Evolutionary conservation across 2,113 vertebrate species (phyloP).

Genomic region (Heterochromis multidens): DNA sequence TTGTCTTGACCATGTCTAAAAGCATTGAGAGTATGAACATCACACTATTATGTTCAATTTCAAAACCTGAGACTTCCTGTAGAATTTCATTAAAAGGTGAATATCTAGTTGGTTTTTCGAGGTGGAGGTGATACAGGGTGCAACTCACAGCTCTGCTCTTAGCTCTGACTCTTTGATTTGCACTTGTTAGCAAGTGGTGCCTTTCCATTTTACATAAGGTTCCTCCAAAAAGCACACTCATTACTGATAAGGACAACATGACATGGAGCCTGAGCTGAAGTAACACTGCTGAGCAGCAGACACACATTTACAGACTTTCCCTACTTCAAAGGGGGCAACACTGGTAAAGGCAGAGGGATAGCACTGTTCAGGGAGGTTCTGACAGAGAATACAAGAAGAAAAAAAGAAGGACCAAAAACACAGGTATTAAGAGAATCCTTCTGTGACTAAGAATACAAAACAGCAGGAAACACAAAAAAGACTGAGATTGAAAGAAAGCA

Average conservation of each 20-base stretch:
- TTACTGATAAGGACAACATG: conserved; percentile 50
- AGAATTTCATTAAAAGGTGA: background rate
- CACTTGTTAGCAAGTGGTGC: conserved; percentile 39
- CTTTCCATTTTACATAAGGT: conserved; percentile 50
- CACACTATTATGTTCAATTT: background rate
- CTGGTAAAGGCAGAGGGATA: background rate
- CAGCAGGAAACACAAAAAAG: background rate
- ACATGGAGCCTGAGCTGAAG: conserved; percentile 42
- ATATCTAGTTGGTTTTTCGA: background rate
- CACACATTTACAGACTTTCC: conserved; percentile 33
- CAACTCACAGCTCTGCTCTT: background rate
- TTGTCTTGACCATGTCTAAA: background rate
- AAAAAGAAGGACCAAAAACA: background rate
- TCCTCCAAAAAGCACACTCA: conserved; percentile 17
- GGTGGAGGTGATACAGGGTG: background rate
- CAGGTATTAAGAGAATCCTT: background rate
- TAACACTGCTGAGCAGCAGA: background rate
- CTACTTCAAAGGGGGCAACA: conserved; percentile 25
- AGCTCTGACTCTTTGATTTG: conserved; percentile 15
- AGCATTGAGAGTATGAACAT: background rate
- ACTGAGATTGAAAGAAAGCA: background rate
- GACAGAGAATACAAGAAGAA: background rate
- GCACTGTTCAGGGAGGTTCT: background rate
- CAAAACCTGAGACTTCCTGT: background rate
- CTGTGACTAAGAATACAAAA: background rate